phyloP scores from a whole-genome alignment of 1,140 invertebrate genomes.

The Fopius arisanus region DNA sequence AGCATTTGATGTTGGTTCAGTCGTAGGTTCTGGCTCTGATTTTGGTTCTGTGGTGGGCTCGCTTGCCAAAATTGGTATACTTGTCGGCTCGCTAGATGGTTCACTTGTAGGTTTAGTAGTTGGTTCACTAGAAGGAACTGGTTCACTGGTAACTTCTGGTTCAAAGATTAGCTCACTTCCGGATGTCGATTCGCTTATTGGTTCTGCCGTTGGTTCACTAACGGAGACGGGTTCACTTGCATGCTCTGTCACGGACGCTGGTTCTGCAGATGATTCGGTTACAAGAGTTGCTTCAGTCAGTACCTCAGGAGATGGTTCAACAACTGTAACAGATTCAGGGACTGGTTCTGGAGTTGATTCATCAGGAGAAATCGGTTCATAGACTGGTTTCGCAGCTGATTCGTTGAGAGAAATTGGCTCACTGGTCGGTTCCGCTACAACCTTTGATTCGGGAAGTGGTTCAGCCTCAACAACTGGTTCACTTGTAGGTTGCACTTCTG shows the following conservation, averaged over 20 bases:
- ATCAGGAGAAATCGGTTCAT: slow-evolving; percentile 25
- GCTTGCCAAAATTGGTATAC: slow-evolving; percentile 14
- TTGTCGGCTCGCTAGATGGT: slow-evolving; percentile 16
- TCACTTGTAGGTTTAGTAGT: slow-evolving; percentile 45
- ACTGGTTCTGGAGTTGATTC: slow-evolving; percentile 41
- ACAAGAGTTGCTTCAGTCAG: slow-evolving; percentile 38
- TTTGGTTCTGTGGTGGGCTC: slow-evolving; percentile 38
- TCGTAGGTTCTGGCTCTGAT: slow-evolving; percentile 46
- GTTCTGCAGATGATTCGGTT: slow-evolving; percentile 39
- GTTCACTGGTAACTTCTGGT: slow-evolving; percentile 36
- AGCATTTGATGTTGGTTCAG: slow-evolving; percentile 29
- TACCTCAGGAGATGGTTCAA: slow-evolving; percentile 44
- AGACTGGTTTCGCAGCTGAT: slow-evolving; percentile 38
- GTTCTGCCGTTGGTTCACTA: slow-evolving; percentile 38
- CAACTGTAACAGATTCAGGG: slow-evolving; percentile 32
- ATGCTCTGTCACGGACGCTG: slow-evolving; percentile 38
- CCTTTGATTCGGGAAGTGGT: slow-evolving; percentile 37
- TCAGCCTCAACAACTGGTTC: slow-evolving; percentile 37
- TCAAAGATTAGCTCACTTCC: too few species aligned
- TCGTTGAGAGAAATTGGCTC: slow-evolving; percentile 22
- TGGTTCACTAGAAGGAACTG: slow-evolving; percentile 16
- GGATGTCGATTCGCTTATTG: slow-evolving; percentile 45
- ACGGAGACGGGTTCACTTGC: slow-evolving; percentile 47
- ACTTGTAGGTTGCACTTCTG: slow-evolving; percentile 37
- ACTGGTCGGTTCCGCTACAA: slow-evolving; percentile 25